A percentile compares a stretch with the other conserved stretches of the same genome.
Evolutionary conservation across 2,113 vertebrate species (phyloP).

Genomic region (Cyprinodon tularosa): DNA sequence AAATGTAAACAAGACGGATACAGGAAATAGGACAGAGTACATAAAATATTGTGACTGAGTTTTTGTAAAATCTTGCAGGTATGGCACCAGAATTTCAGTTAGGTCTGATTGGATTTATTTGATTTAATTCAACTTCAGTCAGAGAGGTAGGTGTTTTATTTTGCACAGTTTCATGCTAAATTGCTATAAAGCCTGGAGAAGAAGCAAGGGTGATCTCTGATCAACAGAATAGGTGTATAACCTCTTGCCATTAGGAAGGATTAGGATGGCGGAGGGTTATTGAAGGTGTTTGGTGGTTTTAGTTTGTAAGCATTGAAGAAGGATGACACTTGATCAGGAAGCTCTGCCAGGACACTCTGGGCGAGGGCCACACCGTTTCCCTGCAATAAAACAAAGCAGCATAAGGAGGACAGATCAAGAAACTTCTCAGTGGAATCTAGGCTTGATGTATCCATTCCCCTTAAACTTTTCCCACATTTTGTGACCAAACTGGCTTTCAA

Average conservation of each 20-base stretch:
- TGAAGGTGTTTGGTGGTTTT: slow-evolving; percentile 81
- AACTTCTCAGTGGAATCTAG: not conserved
- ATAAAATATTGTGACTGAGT: not conserved
- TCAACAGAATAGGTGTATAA: not conserved
- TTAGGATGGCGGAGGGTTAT: slow-evolving; percentile 48
- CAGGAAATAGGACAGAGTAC: not conserved
- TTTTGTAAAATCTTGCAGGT: not conserved
- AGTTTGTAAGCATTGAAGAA: slow-evolving; percentile 92
- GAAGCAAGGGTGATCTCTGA: not conserved
- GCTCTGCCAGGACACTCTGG: slow-evolving; percentile 93
- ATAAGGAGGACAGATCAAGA: not conserved
- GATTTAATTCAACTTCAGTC: not conserved
- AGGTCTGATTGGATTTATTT: not conserved
- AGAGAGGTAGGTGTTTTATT: not conserved
- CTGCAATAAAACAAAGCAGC: slow-evolving; percentile 61
- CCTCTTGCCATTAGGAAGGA: slow-evolving; percentile 42
- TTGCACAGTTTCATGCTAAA: not conserved
- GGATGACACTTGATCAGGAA: slow-evolving; percentile 91
- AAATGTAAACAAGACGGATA: not conserved
- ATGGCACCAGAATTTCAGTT: not conserved
- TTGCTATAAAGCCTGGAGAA: not conserved
- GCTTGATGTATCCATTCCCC: not conserved
- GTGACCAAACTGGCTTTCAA: too few relatives aligned
- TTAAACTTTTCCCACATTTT: too few relatives aligned
- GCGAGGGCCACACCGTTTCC: slow-evolving; percentile 85